phyloP scores from a whole-genome alignment of 2,113 vertebrate species.

The Gulo gulo region DNA sequence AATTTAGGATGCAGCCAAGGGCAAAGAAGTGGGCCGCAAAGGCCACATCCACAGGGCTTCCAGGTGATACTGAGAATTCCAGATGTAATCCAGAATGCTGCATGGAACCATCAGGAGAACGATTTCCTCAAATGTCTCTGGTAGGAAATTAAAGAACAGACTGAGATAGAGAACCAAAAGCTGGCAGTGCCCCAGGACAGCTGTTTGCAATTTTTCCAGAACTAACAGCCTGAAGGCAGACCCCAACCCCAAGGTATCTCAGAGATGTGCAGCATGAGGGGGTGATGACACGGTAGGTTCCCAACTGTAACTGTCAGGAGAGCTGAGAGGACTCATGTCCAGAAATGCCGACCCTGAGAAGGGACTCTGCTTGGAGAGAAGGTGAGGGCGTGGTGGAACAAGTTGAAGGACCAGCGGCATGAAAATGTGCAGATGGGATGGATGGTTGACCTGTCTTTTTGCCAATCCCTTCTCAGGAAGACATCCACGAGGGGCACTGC shows the following conservation, averaged over 20 bases:
- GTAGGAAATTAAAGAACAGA: not conserved
- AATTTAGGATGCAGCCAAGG: not conserved
- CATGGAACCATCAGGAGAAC: not conserved
- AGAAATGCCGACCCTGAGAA: not conserved
- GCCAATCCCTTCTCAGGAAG: not conserved
- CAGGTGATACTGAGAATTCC: not conserved
- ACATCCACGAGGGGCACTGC: not conserved
- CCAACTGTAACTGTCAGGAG: not conserved
- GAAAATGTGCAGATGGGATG: not conserved
- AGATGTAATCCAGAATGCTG: not conserved
- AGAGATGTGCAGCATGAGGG: not conserved
- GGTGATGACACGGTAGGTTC: no score
- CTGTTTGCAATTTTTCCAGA: not conserved
- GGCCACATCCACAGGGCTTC: not conserved
- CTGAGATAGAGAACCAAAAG: not conserved
- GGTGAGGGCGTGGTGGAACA: accelerated
- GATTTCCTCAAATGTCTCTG: not conserved
- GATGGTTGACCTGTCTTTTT: not conserved
- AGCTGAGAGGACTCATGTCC: not conserved
- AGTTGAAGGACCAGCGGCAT: not conserved
- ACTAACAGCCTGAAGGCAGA: not conserved
- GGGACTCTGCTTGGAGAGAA: not conserved
- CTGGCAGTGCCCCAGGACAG: not conserved
- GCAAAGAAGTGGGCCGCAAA: not conserved
- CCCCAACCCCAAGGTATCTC: not conserved